These are phyloP conservation scores for Chalcosyrphus nemorum DNA, from an alignment of 2,888 invertebrate genomes.

Conservation along the genomic window DNA sequence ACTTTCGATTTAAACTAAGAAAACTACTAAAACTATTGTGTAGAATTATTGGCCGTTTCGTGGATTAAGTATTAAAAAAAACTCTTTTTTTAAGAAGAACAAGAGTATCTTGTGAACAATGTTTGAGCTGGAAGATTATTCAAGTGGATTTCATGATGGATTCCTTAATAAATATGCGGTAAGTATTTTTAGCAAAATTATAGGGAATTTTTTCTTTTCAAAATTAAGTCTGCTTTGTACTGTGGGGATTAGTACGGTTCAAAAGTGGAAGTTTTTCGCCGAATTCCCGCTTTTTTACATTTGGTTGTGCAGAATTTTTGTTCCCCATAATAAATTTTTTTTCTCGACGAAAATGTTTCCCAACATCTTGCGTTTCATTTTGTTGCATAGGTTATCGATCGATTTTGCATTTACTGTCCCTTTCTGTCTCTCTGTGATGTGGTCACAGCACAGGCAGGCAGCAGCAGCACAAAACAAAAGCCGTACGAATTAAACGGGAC, in stretches of 20 bases:
- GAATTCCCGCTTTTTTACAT: constrained; percentile 67
- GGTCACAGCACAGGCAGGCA: neutral
- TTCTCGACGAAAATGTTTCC: constrained; percentile 67
- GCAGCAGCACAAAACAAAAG: constrained; percentile 46
- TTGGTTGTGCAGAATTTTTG: constrained; percentile 55
- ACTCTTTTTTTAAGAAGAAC: no score
- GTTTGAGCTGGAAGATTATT: constrained; percentile 88
- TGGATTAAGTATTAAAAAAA: constrained; percentile 9
- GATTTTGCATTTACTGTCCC: constrained; percentile 55
- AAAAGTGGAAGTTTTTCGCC: constrained; percentile 27
- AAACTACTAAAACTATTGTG: constrained; percentile 29
- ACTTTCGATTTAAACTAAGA: constrained; percentile 29
- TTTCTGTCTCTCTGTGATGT: constrained; percentile 38
- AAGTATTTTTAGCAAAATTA: constrained; percentile 81
- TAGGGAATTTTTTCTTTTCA: no score
- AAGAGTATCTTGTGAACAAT: constrained; percentile 80
- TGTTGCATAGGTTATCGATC: constrained; percentile 69
- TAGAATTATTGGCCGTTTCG: constrained; percentile 15
- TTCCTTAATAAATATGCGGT: constrained; percentile 87
- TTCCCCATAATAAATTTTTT: constrained; percentile 17
- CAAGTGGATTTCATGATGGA: constrained; percentile 86
- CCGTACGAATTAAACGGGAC: constrained; percentile 53
- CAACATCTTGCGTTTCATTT: constrained; percentile 71
- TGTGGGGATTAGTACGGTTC: neutral
- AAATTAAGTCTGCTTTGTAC: constrained; percentile 10